Evolutionary conservation across 2,113 vertebrate species (phyloP).

Genomic region (Pelusios castaneus): DNA sequence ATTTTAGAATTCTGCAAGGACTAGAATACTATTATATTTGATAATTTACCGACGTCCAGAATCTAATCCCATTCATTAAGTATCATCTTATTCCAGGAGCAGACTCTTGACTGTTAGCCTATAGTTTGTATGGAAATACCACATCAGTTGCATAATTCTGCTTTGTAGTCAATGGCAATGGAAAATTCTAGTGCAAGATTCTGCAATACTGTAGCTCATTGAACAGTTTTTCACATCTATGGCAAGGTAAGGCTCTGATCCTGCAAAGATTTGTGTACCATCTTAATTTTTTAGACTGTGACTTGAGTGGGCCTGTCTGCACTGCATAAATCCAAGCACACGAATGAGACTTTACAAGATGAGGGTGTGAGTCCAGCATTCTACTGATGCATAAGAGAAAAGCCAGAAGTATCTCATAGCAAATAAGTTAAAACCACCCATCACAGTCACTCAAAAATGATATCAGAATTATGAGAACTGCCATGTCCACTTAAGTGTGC

Average conservation of each 20-base stretch:
- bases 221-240: not conserved
- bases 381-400: not conserved
- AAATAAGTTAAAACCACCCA: not conserved
- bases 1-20: not conserved
- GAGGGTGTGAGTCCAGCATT: not conserved
- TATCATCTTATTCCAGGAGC: not conserved
- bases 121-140: not conserved
- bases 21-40: not conserved
- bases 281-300: not conserved
- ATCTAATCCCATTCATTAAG: not conserved
- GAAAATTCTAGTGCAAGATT: not conserved
- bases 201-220: not conserved
- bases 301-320: not conserved
- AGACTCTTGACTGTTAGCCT: not conserved
- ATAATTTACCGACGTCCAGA: not conserved
- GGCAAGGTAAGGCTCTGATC: not conserved
- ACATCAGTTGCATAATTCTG: not conserved
- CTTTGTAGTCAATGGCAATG: not conserved
- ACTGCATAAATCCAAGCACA: not conserved
- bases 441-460: not conserved
- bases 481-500: not conserved
- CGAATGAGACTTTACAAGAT: accelerated
- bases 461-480: not conserved
- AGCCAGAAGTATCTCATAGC: not conserved
- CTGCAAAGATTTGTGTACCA: not conserved